Evolutionary conservation across 2,888 invertebrate genomes (phyloP), one percentile per base, ranked within the genome.

Genomic region (Linyphia triangularis): DNA sequence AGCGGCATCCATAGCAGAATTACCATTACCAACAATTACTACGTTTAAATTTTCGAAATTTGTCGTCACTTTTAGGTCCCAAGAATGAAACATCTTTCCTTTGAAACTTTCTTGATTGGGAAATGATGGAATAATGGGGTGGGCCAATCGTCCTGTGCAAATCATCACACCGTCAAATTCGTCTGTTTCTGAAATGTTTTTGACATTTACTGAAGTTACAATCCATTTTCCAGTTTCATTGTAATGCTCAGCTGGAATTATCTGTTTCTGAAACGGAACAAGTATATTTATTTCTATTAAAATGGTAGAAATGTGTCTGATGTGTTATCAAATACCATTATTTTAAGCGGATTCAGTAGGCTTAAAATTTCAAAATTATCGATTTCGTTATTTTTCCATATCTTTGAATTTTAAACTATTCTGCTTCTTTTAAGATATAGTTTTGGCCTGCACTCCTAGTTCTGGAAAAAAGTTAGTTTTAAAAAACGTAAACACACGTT

Each of bases 11-110:
- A 92, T 92, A 0, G 92, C 93, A 0, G 93, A 93, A 90, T 94
- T 94, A 3, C 94, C 93, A 78, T 93, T 92, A 2, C 94, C 94
- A 57, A 94, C 91, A 1, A 94, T 92, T 24, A 94, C 91, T 4
- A 94, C 93, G 57, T 92, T 90, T 90, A 92, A 92, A 69, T 91
- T 92, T 61, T 90, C 90, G 85, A 90, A 91, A 16, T 73, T 90
- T 1, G 33, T 22, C 3, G 88, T 33, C 16, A 79, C 82, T 30
- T 90, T 90, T 73, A 90, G 88, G 2, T 89, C 86, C n/a, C 90
- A 91, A 9, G 91, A 83, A 85, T 91, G 91, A 7, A 91, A 51
- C 10, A 91, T 81, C 61, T 89, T 77, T 7, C 91, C 91, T 30
- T 82, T 92, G 89, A 93, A 93, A 0, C 30, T 91, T 0, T 92